Conservation (phyloP, 1,140 invertebrate genomes). For the Maniola jurtina region DNA sequence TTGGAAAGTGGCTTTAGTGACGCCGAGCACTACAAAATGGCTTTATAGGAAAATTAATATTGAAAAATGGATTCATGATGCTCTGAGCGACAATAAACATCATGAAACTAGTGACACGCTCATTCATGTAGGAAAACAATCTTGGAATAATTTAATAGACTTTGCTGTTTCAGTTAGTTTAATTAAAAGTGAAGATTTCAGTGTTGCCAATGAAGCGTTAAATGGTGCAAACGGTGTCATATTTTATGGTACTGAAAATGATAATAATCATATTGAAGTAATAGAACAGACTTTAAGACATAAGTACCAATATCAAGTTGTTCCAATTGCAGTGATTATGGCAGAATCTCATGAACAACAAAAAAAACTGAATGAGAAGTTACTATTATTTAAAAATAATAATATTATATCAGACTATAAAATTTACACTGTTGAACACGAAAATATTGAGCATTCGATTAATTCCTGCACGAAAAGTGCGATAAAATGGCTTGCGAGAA, state of each 20-base stretch:
- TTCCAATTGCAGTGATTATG: conserved; percentile 65
- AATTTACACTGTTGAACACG: conserved; percentile 50
- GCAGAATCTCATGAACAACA: conserved; percentile 37
- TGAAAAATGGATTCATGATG: conserved; percentile 60
- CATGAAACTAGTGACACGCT: conserved; percentile 51
- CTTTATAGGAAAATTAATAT: conserved; percentile 60
- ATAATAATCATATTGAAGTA: conserved; percentile 51
- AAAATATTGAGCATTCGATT: conserved; percentile 55
- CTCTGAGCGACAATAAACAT: conserved; percentile 56
- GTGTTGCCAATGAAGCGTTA: conserved; percentile 55
- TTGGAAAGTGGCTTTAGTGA: conserved; percentile 84
- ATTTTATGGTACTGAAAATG: conserved; percentile 58
- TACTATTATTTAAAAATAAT: conserved; percentile 44
- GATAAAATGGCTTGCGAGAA: conserved; percentile 80
- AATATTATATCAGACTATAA: conserved; percentile 64
- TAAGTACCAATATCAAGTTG: conserved; percentile 62
- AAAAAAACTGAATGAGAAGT: conserved; percentile 40
- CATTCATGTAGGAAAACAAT: conserved; percentile 65
- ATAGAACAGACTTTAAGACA: conserved; percentile 70
- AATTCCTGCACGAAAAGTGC: conserved; percentile 72
- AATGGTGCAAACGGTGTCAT: conserved; percentile 69
- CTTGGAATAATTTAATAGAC: conserved; percentile 73
- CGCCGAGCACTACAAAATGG: conserved; percentile 72
- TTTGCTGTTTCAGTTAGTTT: conserved; percentile 69
- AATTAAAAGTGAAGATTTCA: conserved; percentile 43